A percentile compares a stretch with the other conserved stretches of the same genome.
These are phyloP conservation scores for Dendrophyllia cribrosa DNA, from an alignment of 64 coral and sea anemone species.

Conservation along the genomic window DNA sequence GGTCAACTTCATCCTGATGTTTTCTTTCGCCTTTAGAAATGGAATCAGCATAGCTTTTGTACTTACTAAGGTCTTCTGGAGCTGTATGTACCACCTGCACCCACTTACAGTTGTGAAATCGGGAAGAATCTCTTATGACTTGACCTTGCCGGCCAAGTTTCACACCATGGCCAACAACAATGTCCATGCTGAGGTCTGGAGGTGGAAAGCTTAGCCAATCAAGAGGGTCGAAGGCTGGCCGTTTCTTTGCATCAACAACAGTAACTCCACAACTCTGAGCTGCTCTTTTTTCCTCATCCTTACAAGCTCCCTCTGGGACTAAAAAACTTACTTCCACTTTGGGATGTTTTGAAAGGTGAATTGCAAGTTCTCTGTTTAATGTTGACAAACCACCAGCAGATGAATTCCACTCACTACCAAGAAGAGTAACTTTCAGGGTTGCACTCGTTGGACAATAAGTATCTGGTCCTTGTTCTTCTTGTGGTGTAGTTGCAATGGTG, in stretches of 20 bases:
- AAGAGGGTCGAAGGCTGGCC: not conserved
- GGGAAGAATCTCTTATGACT: not conserved
- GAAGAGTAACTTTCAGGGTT: not conserved
- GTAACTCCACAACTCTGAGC: not conserved
- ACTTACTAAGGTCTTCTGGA: conserved; percentile 2
- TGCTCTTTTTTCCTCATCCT: not conserved
- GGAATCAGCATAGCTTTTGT: not conserved
- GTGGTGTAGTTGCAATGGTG: too few relatives aligned
- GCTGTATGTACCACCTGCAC: conserved; percentile 27
- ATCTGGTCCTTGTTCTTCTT: too few relatives aligned
- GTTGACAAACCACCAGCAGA: not conserved
- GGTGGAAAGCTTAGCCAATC: not conserved
- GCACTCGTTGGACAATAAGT: not conserved
- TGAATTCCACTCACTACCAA: not conserved
- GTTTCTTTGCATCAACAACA: not conserved
- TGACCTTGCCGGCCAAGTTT: conserved; percentile 19
- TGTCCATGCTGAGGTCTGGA: not conserved
- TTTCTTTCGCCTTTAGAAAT: not conserved
- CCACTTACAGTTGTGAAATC: conserved; percentile 5
- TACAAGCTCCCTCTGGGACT: not conserved
- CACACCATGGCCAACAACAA: conserved; percentile 36
- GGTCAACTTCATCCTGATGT: not conserved
- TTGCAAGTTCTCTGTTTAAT: conserved; percentile 36
- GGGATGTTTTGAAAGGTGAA: conserved; percentile 13
- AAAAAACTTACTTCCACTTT: conserved; percentile 15